These are phyloP conservation scores for Orthosia incerta DNA, from an alignment of 2,888 invertebrate genomes.

Conservation along the genomic window DNA sequence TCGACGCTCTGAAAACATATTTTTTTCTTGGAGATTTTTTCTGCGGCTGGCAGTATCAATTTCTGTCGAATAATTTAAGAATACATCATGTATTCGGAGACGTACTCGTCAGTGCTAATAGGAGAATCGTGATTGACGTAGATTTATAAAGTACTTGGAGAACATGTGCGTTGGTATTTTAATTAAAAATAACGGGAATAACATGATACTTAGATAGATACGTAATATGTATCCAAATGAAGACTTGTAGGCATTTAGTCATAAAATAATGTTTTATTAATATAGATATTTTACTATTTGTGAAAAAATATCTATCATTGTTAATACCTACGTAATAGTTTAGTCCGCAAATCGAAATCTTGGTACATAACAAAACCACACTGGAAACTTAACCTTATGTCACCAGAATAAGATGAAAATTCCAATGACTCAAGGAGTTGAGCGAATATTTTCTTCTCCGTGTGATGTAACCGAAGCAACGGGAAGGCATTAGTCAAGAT, in stretches of 20 bases:
- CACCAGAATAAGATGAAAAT: constrained; percentile 12
- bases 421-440: neutral
- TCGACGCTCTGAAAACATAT: constrained; percentile 67
- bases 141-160: neutral
- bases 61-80: constrained; percentile 55
- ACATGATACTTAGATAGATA: neutral
- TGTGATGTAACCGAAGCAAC: constrained; percentile 47
- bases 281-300: neutral
- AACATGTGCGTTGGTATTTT: neutral
- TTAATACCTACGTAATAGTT: constrained; percentile 25
- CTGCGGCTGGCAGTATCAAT: constrained; percentile 59
- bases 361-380: constrained; percentile 38
- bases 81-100: constrained; percentile 35
- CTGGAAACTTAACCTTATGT: constrained; percentile 10
- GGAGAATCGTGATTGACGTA: constrained; percentile 34
- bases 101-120: constrained; percentile 15
- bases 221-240: too few relatives aligned
- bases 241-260: neutral
- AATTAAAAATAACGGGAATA: constrained; percentile 6
- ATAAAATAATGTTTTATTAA: neutral
- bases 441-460: constrained; percentile 36
- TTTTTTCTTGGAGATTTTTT: constrained; percentile 59
- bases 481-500: constrained; percentile 61
- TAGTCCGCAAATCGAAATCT: constrained; percentile 6
- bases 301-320: constrained; percentile 8